These are phyloP conservation scores for Drosophila bocqueti DNA, from an alignment of 1,140 invertebrate genomes.

Conservation along the genomic window DNA sequence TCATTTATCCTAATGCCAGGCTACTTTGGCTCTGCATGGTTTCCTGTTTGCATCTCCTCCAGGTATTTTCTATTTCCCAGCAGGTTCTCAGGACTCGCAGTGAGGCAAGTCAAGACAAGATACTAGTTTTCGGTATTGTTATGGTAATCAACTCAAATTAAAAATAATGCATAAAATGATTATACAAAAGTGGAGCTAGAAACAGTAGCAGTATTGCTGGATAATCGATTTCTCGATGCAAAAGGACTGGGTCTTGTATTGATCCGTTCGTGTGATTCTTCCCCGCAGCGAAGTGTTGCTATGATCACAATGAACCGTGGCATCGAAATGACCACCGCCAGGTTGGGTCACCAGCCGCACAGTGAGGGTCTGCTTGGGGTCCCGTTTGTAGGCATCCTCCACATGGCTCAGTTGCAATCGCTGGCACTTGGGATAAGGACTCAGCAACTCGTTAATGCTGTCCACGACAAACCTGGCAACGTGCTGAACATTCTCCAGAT, in stretches of 20 bases:
- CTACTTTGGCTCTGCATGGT: conserved; percentile 11
- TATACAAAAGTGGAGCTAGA: not conserved
- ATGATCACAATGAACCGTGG: not conserved
- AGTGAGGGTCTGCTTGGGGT: not conserved
- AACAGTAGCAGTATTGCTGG: conserved; percentile 30
- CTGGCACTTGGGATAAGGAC: conserved; percentile 7
- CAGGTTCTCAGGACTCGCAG: not conserved
- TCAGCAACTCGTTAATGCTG: conserved; percentile 6
- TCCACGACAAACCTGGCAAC: conserved; percentile 8
- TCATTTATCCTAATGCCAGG: conserved; percentile 29
- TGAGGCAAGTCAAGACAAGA: not conserved
- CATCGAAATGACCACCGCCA: conserved; percentile 21
- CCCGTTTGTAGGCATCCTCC: conserved; percentile 14
- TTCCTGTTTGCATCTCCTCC: not conserved
- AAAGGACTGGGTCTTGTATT: conserved; percentile 10
- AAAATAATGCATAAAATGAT: not conserved
- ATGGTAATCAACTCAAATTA: not conserved
- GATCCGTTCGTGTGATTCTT: conserved; percentile 14
- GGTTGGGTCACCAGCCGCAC: conserved; percentile 22
- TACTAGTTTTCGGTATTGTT: too few relatives aligned
- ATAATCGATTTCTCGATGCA: not conserved
- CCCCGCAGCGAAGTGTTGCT: conserved; percentile 3
- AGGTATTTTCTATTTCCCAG: not conserved
- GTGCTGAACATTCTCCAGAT: not conserved
- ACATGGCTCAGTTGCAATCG: conserved; percentile 4